A percentile compares a stretch with the other conserved stretches of the same genome.
Evolutionary conservation across 1,140 invertebrate species (phyloP).

Genomic region (Caenorhabditis elegans): DNA sequence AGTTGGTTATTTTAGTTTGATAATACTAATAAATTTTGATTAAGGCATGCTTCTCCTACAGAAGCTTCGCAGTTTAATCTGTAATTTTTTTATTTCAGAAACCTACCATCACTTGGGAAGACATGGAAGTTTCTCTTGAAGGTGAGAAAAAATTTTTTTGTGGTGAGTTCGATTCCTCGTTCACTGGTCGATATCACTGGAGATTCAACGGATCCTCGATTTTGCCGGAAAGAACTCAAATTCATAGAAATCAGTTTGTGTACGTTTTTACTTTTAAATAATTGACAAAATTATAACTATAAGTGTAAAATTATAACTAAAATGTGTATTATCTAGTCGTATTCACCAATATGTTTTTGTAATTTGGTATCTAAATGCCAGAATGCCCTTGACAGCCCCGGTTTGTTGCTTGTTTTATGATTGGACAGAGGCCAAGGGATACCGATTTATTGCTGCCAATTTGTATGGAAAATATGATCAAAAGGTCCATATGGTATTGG

Average conservation of each 20-base stretch:
- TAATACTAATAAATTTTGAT: too few relatives aligned
- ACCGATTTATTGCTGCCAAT: constrained; percentile 3
- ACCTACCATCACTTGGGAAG: constrained; percentile 23
- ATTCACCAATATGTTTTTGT: too few relatives aligned
- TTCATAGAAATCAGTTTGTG: constrained; percentile 28
- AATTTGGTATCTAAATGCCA: too few relatives aligned
- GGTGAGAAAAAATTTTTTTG: constrained; percentile 19
- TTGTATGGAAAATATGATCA: neutral
- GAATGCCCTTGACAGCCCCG: neutral
- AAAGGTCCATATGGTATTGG: neutral
- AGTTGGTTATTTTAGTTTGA: too few relatives aligned
- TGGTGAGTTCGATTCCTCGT: constrained; percentile 21
- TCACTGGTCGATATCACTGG: constrained; percentile 34
- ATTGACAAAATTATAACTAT: too few relatives aligned
- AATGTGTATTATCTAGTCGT: too few relatives aligned
- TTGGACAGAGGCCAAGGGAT: neutral
- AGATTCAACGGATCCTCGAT: constrained; percentile 39
- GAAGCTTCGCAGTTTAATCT: too few relatives aligned
- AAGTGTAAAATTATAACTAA: too few relatives aligned
- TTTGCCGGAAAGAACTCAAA: constrained; percentile 36
- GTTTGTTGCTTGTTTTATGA: too few relatives aligned
- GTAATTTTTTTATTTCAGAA: neutral
- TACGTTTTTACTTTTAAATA: neutral
- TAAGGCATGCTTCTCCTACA: too few relatives aligned
- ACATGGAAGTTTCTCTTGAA: constrained; percentile 3